phyloP scores from a whole-genome alignment of 2,888 invertebrate genomes.

The Drosophila mulleri region DNA sequence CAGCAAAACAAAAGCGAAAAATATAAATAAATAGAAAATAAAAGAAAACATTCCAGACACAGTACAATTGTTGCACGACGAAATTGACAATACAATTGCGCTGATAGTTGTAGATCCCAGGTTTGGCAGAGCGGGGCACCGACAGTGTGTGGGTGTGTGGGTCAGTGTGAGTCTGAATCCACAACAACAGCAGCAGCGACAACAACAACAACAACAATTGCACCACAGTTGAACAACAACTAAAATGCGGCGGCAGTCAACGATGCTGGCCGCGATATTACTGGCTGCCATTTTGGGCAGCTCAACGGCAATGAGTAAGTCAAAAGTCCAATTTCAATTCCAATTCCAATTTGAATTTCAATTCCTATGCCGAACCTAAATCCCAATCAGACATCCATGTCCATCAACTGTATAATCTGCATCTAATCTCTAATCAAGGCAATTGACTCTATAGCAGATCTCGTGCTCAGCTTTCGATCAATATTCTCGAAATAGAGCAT shows the following conservation, averaged over 20 bases:
- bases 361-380: neutral
- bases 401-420: neutral
- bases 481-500: neutral
- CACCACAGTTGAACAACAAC: slow-evolving; percentile 27
- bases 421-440: neutral
- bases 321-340: slow-evolving; percentile 11
- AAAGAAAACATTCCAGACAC: slow-evolving; percentile 46
- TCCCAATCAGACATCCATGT: neutral
- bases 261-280: slow-evolving; percentile 83
- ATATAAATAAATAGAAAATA: slow-evolving; percentile 4
- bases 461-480: neutral
- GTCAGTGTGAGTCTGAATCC: neutral
- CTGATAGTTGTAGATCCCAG: slow-evolving; percentile 40
- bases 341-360: slow-evolving; percentile 2
- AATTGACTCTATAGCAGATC: neutral
- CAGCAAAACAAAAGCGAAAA: slow-evolving; percentile 18
- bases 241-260: slow-evolving; percentile 84
- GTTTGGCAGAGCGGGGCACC: slow-evolving; percentile 13
- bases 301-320: slow-evolving; percentile 84
- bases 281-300: slow-evolving; percentile 81
- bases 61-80: slow-evolving; percentile 37
- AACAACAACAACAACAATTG: slow-evolving; percentile 37
- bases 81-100: slow-evolving; percentile 45
- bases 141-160: slow-evolving; percentile 2
- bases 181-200: slow-evolving; percentile 27